Evolutionary conservation across 1,140 invertebrate species (phyloP), one percentile per base, ranked within the genome.

Genomic region (Drosophila nigrodunni): DNA sequence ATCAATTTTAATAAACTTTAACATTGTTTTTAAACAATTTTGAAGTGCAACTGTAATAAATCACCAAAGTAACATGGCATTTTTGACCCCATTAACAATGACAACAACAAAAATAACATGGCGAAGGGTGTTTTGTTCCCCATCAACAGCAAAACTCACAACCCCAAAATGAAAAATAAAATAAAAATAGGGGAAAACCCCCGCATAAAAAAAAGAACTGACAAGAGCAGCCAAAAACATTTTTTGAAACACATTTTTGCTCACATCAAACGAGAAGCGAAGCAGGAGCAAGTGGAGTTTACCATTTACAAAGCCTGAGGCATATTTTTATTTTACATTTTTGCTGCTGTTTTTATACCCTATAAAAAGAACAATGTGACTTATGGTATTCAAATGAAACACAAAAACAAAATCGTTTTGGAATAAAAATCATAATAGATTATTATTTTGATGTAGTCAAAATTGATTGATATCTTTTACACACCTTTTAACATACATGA

Each of bases 21-120:
- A 67, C 54, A 67, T 59, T 59, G 43, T 73, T 50, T 60, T 13
- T 13, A n/a, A 52, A 60, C 44, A 59, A 52, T 47, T 71, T 66
- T 65, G 34, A 54, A 68, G 71, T 54, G 55, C 43, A 67, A 74
- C 64, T 57, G 41, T 35, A 66, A 76, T 78, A 78, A 78, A 78
- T 78, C 73, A 76, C 37, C 7, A 4, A 54, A 47, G 30, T 13
- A 8, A 8, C 35, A 39, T 49, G 25, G 8, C 50, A 76, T 50
- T 68, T 72, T 50, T 78, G 77, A 78, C 73, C 77, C 77, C 73
- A 76, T 78, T 78, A 50, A 75, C 67, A 75, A 49, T 65, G 73
- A 71, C 69, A 72, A 49, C 55, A 25, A 43, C n/a, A 5, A 43
- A 5, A n/a, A 13, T 15, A 50, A 43, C 43, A 50, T 35, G 2